Conservation (phyloP, 2,888 invertebrate species). For the Zygothrica quintamaculata region DNA sequence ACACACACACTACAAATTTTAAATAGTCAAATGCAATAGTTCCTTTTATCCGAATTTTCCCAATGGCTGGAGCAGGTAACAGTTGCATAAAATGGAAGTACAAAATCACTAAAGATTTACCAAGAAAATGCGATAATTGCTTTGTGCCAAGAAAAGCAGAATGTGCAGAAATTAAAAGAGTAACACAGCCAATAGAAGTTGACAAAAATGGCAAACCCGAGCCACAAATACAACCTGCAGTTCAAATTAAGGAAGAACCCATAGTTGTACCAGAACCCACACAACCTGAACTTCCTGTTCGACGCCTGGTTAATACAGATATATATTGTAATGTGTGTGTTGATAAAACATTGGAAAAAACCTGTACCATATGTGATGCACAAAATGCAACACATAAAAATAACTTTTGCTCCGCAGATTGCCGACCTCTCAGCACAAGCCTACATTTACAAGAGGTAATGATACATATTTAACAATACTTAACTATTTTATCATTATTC, state of each 20-base stretch:
- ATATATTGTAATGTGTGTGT: slow-evolving; percentile 25
- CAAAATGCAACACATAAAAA: slow-evolving; percentile 24
- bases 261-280: too few species aligned
- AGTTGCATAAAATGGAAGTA: slow-evolving; percentile 52
- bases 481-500: not conserved
- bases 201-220: too few species aligned
- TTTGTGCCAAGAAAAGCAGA: slow-evolving; percentile 38
- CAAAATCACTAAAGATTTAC: slow-evolving; percentile 1
- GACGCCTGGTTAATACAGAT: slow-evolving; percentile 35
- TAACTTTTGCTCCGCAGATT: slow-evolving; percentile 50
- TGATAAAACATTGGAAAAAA: slow-evolving; percentile 1
- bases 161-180: slow-evolving; percentile 45
- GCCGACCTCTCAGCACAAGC: slow-evolving; percentile 46
- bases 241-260: slow-evolving; percentile 2
- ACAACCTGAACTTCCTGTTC: slow-evolving; percentile 38
- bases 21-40: slow-evolving; percentile 27
- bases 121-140: slow-evolving; percentile 26
- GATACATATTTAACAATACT: not conserved
- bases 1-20: slow-evolving; percentile 11
- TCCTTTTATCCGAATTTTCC: not conserved
- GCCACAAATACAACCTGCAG: not conserved
- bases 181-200: too few species aligned
- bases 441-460: slow-evolving; percentile 64
- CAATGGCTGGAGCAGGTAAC: slow-evolving; percentile 42
- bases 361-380: slow-evolving; percentile 44